Evolutionary conservation across 2,888 invertebrate species (phyloP).

Genomic region (Sepioteuthis lessoniana): DNA sequence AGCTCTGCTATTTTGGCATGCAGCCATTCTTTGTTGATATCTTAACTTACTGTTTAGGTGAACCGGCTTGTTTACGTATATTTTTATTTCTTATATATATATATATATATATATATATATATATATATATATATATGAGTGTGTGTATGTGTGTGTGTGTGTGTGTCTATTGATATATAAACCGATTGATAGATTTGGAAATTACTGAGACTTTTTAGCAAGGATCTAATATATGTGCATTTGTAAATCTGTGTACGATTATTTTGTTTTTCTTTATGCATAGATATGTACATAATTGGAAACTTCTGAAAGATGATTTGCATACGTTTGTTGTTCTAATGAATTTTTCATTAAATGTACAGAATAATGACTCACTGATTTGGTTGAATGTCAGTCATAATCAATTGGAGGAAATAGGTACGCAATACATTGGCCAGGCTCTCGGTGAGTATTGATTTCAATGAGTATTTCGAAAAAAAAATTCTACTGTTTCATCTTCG

Average conservation of each 20-base stretch:
- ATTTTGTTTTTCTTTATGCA: background rate
- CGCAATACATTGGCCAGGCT: conserved; percentile 59
- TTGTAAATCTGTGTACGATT: no score
- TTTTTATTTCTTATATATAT: no score
- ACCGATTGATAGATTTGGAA: background rate
- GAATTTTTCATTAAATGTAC: conserved; percentile 48
- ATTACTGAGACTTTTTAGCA: no score
- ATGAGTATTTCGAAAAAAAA: background rate
- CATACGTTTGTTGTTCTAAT: background rate
- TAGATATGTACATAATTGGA: background rate
- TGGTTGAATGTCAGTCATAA: conserved; percentile 63
- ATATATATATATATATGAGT: background rate
- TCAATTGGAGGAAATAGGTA: conserved; percentile 59
- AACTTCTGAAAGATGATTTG: background rate
- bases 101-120: background rate
- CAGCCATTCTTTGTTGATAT: no score
- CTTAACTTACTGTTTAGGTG: no score
- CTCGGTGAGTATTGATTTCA: conserved; percentile 56
- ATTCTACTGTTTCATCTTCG: background rate
- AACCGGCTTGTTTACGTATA: no score
- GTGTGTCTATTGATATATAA: background rate
- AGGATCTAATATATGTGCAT: no score
- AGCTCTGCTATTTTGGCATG: no score
- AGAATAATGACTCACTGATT: conserved; percentile 58
- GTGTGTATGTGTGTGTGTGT: background rate